A percentile compares a stretch with the other conserved stretches of the same genome.
phyloP scores from a whole-genome alignment of 2,888 invertebrate species.

The Tholera decimalis region DNA sequence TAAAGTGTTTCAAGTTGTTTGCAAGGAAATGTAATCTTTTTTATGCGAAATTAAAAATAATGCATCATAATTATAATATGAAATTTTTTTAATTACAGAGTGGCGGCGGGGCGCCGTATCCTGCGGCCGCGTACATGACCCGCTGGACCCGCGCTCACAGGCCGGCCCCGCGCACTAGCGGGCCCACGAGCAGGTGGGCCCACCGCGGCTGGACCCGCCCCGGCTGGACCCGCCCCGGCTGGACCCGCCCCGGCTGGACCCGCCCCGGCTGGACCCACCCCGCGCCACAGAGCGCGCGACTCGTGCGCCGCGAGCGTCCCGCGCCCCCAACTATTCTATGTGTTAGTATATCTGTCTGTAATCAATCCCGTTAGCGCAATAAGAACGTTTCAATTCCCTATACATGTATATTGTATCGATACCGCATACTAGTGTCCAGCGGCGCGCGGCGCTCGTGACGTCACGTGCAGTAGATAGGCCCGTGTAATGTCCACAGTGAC shows the following conservation, averaged over 20 bases:
- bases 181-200: no score
- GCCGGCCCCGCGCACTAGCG: no score
- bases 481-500: constrained; percentile 20
- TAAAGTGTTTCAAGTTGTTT: no score
- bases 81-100: constrained; percentile 25
- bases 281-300: no score
- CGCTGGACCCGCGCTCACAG: neutral
- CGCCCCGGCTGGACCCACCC: neutral
- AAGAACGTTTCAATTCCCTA: constrained; percentile 46
- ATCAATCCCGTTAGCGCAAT: constrained; percentile 61
- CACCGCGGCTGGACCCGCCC: neutral
- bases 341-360: constrained; percentile 61
- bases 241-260: neutral
- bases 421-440: constrained; percentile 41
- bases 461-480: constrained; percentile 28
- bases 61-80: neutral
- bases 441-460: constrained; percentile 31
- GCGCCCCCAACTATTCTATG: constrained; percentile 37
- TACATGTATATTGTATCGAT: constrained; percentile 39
- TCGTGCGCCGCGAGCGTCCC: constrained; percentile 14
- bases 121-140: constrained; percentile 10
- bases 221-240: neutral
- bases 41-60: neutral
- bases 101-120: constrained; percentile 29
- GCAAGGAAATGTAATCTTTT: neutral